Percentiles rank a stretch among this genome's conserved stretches.
phyloP scores from a whole-genome alignment of 2,888 invertebrate species.

The Muscina levida region DNA sequence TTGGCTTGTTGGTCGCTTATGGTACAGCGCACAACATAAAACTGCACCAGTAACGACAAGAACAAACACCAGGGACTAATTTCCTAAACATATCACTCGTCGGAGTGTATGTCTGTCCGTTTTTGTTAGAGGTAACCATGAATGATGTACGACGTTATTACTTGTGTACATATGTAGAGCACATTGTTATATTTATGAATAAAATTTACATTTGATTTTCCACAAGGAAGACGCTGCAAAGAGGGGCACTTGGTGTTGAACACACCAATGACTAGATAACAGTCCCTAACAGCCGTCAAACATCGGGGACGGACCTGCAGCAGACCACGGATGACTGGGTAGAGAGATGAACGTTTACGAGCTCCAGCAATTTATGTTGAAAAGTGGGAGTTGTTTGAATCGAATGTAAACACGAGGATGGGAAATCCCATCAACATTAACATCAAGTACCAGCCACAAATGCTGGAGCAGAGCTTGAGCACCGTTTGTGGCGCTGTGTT shows the following conservation, averaged over 20 bases:
- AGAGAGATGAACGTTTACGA: background rate
- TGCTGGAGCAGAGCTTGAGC: no score
- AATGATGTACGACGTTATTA: slow-evolving; percentile 7
- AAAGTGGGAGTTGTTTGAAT: slow-evolving; percentile 21
- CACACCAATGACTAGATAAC: no score
- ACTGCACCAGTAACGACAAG: background rate
- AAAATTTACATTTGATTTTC: slow-evolving; percentile 55
- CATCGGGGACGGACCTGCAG: background rate
- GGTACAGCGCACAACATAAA: slow-evolving; percentile 12
- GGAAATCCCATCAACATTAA: background rate
- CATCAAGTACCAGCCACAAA: background rate
- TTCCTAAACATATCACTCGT: slow-evolving; percentile 18
- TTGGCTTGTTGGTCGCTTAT: background rate
- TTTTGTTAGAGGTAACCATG: slow-evolving; percentile 9
- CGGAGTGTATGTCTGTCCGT: background rate
- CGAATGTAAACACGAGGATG: slow-evolving; percentile 7
- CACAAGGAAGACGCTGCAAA: background rate
- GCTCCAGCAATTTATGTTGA: background rate
- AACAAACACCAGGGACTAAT: slow-evolving; percentile 35
- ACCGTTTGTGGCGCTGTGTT: background rate
- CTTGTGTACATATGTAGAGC: background rate
- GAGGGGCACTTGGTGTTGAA: background rate
- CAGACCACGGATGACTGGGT: slow-evolving; percentile 3
- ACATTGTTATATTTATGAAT: slow-evolving; percentile 54
- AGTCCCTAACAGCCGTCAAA: background rate